These are phyloP conservation scores for Eupithecia tripunctaria DNA, from an alignment of 2,888 invertebrate species.

Conservation along the genomic window DNA sequence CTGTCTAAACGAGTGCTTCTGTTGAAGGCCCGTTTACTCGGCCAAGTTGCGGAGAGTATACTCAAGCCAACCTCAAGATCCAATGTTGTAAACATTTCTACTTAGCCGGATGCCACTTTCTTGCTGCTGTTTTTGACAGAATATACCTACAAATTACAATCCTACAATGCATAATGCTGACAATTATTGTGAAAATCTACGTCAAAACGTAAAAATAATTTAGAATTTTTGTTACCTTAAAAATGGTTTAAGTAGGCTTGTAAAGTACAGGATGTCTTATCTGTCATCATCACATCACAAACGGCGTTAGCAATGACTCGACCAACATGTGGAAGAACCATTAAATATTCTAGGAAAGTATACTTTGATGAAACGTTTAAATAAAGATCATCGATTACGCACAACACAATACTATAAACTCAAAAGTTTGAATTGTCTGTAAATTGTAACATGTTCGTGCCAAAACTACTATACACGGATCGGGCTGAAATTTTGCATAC, in stretches of 20 bases:
- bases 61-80: not conserved
- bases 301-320: not conserved
- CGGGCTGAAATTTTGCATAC: too few species aligned
- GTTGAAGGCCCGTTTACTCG: not conserved
- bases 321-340: not conserved
- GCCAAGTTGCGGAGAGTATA: not conserved
- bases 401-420: too few species aligned
- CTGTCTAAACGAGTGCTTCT: not conserved
- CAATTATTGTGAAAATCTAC: not conserved
- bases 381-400: slow-evolving; percentile 50
- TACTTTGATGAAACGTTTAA: slow-evolving; percentile 25
- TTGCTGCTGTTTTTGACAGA: not conserved
- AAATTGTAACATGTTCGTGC: too few species aligned
- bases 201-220: not conserved
- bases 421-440: too few species aligned
- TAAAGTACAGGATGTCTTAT: not conserved
- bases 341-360: not conserved
- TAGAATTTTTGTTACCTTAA: not conserved
- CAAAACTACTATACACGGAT: too few species aligned
- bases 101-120: not conserved
- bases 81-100: not conserved
- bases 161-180: not conserved
- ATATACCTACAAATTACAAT: not conserved
- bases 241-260: not conserved
- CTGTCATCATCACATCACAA: not conserved